Conservation (phyloP, 2,113 vertebrate genomes). For the Parus major region DNA sequence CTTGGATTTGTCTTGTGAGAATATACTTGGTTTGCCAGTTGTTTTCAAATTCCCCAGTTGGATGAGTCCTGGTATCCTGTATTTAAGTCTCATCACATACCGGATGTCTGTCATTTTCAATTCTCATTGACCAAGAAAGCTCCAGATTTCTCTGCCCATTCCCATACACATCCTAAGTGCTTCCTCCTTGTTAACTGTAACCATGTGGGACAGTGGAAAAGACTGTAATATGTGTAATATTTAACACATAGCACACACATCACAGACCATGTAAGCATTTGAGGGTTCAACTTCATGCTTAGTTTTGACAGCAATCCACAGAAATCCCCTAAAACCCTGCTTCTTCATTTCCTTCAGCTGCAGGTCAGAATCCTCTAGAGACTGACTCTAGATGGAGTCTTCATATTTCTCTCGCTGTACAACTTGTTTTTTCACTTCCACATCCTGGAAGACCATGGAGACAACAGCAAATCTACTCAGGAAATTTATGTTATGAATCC, state of each 20-base stretch:
- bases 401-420: neutral
- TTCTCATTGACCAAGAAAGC: neutral
- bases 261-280: neutral
- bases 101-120: neutral
- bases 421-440: neutral
- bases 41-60: neutral
- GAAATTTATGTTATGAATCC: neutral
- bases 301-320: neutral
- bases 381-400: neutral
- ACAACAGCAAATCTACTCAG: neutral
- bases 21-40: neutral
- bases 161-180: neutral
- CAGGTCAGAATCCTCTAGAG: neutral
- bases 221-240: too few species aligned
- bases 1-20: neutral
- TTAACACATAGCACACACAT: neutral
- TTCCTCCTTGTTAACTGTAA: conserved; percentile 1
- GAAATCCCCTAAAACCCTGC: neutral
- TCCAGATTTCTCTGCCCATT: neutral
- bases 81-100: neutral
- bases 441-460: neutral
- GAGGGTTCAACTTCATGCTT: neutral
- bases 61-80: neutral
- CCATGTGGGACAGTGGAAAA: neutral
- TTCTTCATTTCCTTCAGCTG: neutral